Percentiles rank a stretch among this genome's conserved stretches.
Evolutionary conservation across 2,797 vertebrate species (phyloP).

Genomic region (Muscicapa striata): DNA sequence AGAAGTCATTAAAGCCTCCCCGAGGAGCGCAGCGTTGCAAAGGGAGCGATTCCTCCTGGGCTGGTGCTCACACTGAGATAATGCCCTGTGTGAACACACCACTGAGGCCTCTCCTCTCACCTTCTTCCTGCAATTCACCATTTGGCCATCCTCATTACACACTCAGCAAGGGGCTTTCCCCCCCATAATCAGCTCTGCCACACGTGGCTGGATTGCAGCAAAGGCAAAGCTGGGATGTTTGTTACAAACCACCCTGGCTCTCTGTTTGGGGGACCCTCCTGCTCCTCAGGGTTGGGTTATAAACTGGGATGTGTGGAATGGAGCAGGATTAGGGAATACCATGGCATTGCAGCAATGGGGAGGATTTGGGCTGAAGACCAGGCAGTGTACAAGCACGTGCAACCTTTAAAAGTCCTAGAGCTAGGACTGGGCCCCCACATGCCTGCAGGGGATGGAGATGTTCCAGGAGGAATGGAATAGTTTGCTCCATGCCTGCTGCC

Average conservation of each 20-base stretch:
- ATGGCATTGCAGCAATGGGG: neutral
- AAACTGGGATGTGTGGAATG: neutral
- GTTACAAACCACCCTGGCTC: neutral
- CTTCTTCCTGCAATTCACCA: neutral
- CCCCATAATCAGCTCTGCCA: neutral
- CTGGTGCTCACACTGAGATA: neutral
- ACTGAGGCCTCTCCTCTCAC: neutral
- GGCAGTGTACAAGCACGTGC: neutral
- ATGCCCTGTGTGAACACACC: fast-evolving
- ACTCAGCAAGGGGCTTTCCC: neutral
- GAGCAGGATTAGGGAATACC: neutral
- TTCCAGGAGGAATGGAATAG: fast-evolving
- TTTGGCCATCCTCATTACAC: neutral
- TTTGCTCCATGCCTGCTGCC: neutral
- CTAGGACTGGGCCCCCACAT: neutral
- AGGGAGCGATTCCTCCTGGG: neutral
- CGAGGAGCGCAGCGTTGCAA: neutral
- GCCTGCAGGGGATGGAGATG: neutral
- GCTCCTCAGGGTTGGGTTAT: neutral
- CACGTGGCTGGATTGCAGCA: neutral
- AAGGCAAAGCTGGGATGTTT: neutral
- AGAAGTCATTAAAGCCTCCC: neutral
- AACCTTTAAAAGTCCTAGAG: neutral
- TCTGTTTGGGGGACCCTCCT: neutral
- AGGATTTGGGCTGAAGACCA: neutral